A percentile compares a stretch with the other conserved stretches of the same genome.
These are phyloP conservation scores for Drosophila birchii DNA, from an alignment of 2,888 invertebrate genomes.

Conservation along the genomic window DNA sequence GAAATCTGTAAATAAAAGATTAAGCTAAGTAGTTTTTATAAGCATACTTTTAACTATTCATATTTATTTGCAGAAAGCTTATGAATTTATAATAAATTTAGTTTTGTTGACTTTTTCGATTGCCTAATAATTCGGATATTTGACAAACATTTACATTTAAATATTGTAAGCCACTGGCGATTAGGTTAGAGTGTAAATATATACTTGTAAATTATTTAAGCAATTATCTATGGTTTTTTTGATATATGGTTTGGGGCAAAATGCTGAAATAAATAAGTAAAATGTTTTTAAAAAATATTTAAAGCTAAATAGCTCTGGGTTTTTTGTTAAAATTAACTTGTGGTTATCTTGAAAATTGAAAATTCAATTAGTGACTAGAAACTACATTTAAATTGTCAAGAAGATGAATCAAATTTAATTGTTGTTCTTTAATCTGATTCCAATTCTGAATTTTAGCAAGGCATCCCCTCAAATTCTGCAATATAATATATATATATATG, in stretches of 20 bases:
- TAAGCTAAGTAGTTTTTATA: too few relatives aligned
- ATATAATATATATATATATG: neutral
- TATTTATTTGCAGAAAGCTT: neutral
- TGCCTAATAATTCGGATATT: neutral
- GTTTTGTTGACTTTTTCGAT: neutral
- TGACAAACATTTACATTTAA: neutral
- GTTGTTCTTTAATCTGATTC: slow-evolving; percentile 62
- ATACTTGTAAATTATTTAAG: neutral
- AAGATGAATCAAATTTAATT: slow-evolving; percentile 33
- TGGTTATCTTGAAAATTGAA: neutral
- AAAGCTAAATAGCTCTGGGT: too few relatives aligned
- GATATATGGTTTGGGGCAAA: neutral
- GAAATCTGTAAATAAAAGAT: neutral
- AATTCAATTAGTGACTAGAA: neutral
- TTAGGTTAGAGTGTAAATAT: neutral
- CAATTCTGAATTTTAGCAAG: slow-evolving; percentile 46
- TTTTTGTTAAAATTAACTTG: neutral
- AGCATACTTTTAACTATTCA: neutral
- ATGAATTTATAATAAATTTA: neutral
- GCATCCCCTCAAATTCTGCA: slow-evolving; percentile 14
- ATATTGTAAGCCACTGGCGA: neutral
- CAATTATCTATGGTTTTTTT: neutral
- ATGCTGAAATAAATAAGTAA: neutral
- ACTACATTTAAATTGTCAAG: neutral
- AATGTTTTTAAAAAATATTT: neutral